These are phyloP conservation scores for Hylyphantes graminicola DNA, from an alignment of 1,140 invertebrate genomes.

Conservation along the genomic window DNA sequence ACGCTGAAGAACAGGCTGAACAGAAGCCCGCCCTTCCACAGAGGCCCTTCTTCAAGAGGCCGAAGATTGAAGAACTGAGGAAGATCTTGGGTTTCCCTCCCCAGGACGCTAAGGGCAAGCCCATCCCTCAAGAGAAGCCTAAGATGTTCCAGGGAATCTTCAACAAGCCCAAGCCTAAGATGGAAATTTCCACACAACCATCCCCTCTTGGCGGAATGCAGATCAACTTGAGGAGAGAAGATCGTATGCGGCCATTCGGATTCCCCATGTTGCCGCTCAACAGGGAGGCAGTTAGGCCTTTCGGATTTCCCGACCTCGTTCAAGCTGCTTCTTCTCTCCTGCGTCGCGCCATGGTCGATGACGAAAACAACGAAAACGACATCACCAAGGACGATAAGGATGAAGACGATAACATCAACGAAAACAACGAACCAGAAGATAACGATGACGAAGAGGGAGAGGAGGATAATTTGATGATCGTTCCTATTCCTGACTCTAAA, in stretches of 20 bases:
- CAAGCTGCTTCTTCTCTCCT: conserved; percentile 54
- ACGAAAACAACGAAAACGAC: conserved; percentile 34
- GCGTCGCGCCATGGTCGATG: conserved; percentile 51
- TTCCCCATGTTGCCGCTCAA: conserved; percentile 51
- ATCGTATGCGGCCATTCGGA: conserved; percentile 53
- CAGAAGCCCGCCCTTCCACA: conserved; percentile 17
- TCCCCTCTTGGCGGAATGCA: conserved; percentile 40
- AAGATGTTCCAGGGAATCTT: conserved; percentile 44
- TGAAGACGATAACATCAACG: conserved; percentile 39
- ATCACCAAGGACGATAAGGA: conserved; percentile 55
- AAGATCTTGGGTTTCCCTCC: conserved; percentile 56
- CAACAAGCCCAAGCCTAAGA: conserved; percentile 48
- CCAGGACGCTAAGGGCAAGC: conserved; percentile 43
- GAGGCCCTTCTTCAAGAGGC: conserved; percentile 52
- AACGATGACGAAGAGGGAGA: conserved; percentile 47
- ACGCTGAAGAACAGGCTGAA: conserved; percentile 45
- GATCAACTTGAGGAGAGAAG: conserved; percentile 40
- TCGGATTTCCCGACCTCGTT: conserved; percentile 48
- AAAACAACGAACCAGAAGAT: conserved; percentile 5
- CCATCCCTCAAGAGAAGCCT: conserved; percentile 51
- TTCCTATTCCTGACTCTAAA: conserved; percentile 51
- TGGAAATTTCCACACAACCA: conserved; percentile 24
- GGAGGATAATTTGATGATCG: conserved; percentile 51
- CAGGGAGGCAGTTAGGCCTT: conserved; percentile 37
- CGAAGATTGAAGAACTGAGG: conserved; percentile 58